Percentiles rank a stretch among this genome's conserved stretches.
phyloP scores from a whole-genome alignment of 2,797 vertebrate genomes.

The Glossophaga mutica region DNA sequence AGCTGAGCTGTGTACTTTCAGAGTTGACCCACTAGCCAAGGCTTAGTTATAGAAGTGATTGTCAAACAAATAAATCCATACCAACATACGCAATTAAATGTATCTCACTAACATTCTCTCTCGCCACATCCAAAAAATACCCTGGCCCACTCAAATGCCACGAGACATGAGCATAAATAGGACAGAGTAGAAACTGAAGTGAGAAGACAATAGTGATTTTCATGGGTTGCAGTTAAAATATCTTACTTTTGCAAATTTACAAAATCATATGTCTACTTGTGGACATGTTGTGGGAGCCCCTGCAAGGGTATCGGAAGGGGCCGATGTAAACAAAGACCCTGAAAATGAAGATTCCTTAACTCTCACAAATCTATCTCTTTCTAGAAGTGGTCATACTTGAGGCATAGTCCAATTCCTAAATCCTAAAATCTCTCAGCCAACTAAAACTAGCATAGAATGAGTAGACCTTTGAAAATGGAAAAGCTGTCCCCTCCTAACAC shows the following conservation, averaged over 20 bases:
- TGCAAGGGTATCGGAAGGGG: background rate
- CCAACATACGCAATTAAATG: background rate
- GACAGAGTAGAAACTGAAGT: background rate
- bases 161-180: background rate
- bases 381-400: background rate
- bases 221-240: background rate
- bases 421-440: background rate
- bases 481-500: background rate
- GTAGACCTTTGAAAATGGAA: background rate
- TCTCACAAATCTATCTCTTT: background rate
- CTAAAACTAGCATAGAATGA: background rate
- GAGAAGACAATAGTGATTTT: background rate
- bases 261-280: background rate
- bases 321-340: background rate
- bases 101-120: background rate
- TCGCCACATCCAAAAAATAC: background rate
- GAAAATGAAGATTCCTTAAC: background rate
- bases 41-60: background rate
- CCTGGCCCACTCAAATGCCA: background rate
- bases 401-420: background rate
- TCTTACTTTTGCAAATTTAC: background rate
- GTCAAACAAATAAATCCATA: background rate
- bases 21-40: background rate
- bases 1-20: background rate
- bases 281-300: background rate